Evolutionary conservation across 1,140 invertebrate genomes (phyloP).

Genomic region (Drosophila tristis): DNA sequence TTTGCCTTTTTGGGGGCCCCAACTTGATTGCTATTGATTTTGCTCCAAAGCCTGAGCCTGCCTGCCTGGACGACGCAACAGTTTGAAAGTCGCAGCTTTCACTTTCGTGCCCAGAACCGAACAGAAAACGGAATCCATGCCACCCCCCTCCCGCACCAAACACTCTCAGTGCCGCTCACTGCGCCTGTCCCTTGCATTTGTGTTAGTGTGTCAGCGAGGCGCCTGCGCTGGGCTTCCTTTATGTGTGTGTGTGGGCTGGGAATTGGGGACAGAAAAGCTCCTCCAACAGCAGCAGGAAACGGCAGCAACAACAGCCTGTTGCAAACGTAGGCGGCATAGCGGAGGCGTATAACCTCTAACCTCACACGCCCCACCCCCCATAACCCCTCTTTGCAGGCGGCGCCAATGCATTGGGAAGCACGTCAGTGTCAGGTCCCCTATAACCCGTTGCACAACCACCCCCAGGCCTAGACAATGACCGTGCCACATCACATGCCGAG

Average conservation of each 20-base stretch:
- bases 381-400: slow-evolving; percentile 46
- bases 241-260: background rate
- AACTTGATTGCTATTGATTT: slow-evolving; percentile 73
- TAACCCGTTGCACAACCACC: background rate
- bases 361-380: background rate
- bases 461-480: slow-evolving; percentile 65
- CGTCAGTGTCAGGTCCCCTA: slow-evolving; percentile 2
- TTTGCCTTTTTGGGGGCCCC: slow-evolving; percentile 49
- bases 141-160: background rate
- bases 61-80: slow-evolving; percentile 57
- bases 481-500: slow-evolving; percentile 37
- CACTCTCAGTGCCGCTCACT: slow-evolving; percentile 22
- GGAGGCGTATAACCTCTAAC: background rate
- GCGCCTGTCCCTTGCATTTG: slow-evolving; percentile 65
- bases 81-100: slow-evolving; percentile 80
- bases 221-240: slow-evolving; percentile 52
- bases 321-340: slow-evolving; percentile 46
- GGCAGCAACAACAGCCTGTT: slow-evolving; percentile 69
- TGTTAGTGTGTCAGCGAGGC: slow-evolving; percentile 73
- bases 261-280: slow-evolving; percentile 21
- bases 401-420: slow-evolving; percentile 60
- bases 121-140: background rate
- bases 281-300: slow-evolving; percentile 34
- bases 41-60: slow-evolving; percentile 37
- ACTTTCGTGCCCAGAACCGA: slow-evolving; percentile 65